phyloP scores from a whole-genome alignment of 2,888 invertebrate genomes.

The Microctonus hyperodae region DNA sequence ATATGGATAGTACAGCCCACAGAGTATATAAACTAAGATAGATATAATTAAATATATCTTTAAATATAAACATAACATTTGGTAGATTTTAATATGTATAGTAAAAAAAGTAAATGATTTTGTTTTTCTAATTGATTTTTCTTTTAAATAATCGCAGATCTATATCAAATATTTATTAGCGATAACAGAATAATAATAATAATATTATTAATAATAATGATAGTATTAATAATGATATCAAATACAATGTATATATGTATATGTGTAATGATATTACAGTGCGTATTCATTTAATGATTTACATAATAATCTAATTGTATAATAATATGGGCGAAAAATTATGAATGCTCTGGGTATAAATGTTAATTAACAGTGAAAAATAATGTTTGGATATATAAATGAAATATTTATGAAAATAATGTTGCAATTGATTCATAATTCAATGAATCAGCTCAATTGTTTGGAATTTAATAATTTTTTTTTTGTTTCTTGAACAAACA shows the following conservation, averaged over 20 bases:
- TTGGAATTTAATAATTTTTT: background rate
- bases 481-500: background rate
- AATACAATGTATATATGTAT: background rate
- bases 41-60: slow-evolving; percentile 55
- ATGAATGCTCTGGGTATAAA: slow-evolving; percentile 39
- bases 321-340: background rate
- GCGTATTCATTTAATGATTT: background rate
- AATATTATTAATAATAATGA: slow-evolving; percentile 1
- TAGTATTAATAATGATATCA: slow-evolving; percentile 7
- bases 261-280: background rate
- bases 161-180: background rate
- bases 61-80: slow-evolving; percentile 58
- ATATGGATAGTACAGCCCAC: slow-evolving; percentile 60
- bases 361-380: background rate
- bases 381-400: background rate
- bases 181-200: background rate
- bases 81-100: slow-evolving; percentile 49
- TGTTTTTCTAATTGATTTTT: background rate
- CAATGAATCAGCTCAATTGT: background rate
- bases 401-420: background rate
- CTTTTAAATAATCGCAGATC: background rate
- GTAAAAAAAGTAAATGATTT: slow-evolving; percentile 18
- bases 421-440: background rate
- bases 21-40: slow-evolving; percentile 56
- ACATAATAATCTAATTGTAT: background rate